These are phyloP conservation scores for Setophaga petechia DNA, from an alignment of 2,113 vertebrate genomes.

Conservation along the genomic window DNA sequence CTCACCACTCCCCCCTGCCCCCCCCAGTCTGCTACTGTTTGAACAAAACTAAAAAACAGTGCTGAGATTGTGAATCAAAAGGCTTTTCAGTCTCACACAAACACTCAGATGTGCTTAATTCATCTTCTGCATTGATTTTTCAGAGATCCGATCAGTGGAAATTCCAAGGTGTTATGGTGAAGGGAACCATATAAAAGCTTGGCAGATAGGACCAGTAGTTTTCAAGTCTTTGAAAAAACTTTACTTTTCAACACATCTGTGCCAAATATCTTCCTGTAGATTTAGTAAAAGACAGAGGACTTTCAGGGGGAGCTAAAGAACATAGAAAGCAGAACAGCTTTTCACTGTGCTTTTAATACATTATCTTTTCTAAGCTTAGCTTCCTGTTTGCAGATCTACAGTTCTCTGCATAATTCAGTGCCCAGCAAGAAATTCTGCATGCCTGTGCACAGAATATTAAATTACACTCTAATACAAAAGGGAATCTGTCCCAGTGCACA, in stretches of 20 bases:
- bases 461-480: constrained; percentile 43
- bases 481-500: background rate
- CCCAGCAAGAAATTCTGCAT: constrained; percentile 61
- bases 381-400: constrained; percentile 60
- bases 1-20: background rate
- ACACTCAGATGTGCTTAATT: constrained; percentile 22
- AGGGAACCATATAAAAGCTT: constrained; percentile 29
- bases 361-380: constrained; percentile 46
- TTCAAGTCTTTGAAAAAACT: constrained; percentile 48
- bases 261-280: constrained; percentile 10
- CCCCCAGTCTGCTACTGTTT: background rate
- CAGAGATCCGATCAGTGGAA: background rate
- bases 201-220: background rate
- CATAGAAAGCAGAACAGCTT: constrained; percentile 36
- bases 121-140: constrained; percentile 35
- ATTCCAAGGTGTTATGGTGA: constrained; percentile 29
- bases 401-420: constrained; percentile 57
- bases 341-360: constrained; percentile 28
- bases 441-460: constrained; percentile 59
- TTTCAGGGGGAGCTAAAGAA: constrained; percentile 29
- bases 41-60: background rate
- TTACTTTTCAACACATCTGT: constrained; percentile 35
- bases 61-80: background rate
- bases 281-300: constrained; percentile 40
- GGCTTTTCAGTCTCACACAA: background rate